A percentile compares a stretch with the other conserved stretches of the same genome.
These are phyloP conservation scores for Alca torda DNA, from an alignment of 2,797 vertebrate species.

Conservation along the genomic window DNA sequence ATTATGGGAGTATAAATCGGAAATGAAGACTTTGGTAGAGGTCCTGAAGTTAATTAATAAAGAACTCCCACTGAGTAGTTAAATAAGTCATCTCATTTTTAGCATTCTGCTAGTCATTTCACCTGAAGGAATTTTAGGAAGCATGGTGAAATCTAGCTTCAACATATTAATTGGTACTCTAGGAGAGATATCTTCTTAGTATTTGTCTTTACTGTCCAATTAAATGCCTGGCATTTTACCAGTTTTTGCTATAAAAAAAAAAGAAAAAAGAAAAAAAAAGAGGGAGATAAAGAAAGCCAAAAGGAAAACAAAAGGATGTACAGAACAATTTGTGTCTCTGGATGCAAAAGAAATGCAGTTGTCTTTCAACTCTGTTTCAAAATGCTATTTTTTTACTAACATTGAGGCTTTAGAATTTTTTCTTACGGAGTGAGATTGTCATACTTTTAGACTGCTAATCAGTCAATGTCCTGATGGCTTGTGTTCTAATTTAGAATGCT, in stretches of 20 bases:
- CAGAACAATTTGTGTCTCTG: not conserved
- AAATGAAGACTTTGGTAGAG: not conserved
- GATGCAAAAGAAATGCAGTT: not conserved
- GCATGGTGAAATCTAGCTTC: not conserved
- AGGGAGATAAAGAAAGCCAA: not conserved
- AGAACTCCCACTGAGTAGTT: not conserved
- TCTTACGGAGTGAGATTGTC: not conserved
- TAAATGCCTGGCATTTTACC: not conserved
- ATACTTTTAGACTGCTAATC: not conserved
- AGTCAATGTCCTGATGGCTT: not conserved
- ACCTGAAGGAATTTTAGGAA: constrained; percentile 28
- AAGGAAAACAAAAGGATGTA: not conserved
- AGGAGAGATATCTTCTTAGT: not conserved
- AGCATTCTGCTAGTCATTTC: not conserved
- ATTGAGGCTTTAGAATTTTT: not conserved
- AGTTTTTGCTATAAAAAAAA: not conserved
- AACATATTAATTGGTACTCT: not conserved
- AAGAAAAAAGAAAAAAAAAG: not conserved
- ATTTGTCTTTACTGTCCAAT: constrained; percentile 9
- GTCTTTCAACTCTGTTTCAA: not conserved
- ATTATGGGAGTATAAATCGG: not conserved
- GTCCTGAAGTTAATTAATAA: constrained; percentile 24
- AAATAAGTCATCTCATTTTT: constrained; percentile 28
- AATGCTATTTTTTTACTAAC: not conserved
- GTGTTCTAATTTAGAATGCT: constrained; percentile 24